Percentiles rank a stretch among this genome's conserved stretches.
These are phyloP conservation scores for Sinosuthora webbiana DNA, from an alignment of 2,113 vertebrate genomes.

Conservation along the genomic window DNA sequence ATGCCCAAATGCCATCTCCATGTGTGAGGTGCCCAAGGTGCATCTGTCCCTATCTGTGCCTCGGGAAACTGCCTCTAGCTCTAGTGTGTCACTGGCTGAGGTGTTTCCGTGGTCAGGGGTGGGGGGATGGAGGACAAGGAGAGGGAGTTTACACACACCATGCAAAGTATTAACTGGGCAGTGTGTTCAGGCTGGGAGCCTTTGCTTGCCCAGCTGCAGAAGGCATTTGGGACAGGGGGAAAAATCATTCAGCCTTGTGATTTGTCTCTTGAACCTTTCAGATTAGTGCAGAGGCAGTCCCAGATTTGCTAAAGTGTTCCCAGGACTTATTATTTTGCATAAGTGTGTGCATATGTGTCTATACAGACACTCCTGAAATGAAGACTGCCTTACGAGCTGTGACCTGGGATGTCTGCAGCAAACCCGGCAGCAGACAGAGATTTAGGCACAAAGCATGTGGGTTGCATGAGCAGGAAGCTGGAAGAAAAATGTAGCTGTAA, in stretches of 20 bases:
- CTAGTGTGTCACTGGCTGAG: not conserved
- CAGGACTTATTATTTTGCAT: fast-evolving
- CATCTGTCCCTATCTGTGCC: fast-evolving
- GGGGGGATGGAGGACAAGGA: not conserved
- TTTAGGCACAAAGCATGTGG: not conserved
- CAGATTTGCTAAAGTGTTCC: not conserved
- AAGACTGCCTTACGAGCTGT: not conserved
- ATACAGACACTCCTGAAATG: fast-evolving
- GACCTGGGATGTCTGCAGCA: not conserved
- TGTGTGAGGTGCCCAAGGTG: fast-evolving
- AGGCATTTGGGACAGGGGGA: not conserved
- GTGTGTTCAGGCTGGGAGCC: not conserved
- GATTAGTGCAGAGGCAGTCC: not conserved
- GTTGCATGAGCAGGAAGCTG: not conserved
- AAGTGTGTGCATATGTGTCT: fast-evolving
- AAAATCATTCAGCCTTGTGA: not conserved
- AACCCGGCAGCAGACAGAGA: not conserved
- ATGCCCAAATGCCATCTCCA: not conserved
- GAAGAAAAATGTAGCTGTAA: not conserved
- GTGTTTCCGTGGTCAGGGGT: fast-evolving
- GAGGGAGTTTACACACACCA: not conserved
- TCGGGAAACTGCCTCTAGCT: not conserved
- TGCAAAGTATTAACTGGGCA: not conserved
- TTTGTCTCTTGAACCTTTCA: not conserved
- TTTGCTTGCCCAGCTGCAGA: not conserved